Base-by-base conservation (phyloP, 2,113 vertebrate species). In the Vulpes vulpes region DNA sequence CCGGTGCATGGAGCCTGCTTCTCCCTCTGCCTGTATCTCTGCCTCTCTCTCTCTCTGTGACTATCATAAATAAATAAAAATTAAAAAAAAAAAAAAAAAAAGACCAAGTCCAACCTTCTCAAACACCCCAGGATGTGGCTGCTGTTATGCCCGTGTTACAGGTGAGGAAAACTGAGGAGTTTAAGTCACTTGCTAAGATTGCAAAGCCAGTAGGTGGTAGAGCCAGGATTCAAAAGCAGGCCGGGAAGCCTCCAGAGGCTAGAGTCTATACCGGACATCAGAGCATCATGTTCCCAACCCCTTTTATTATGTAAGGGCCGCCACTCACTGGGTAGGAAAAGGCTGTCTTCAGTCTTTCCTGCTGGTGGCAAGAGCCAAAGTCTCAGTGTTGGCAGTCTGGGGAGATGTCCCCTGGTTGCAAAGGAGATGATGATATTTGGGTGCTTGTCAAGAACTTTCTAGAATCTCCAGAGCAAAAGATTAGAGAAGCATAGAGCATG, bases 111-210 rank as follows among this genome's bases (percentile, higher is more conserved):
- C 76, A n/a, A 35, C 43, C 94, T 90, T 80, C 64, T 78, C 69
- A 80, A 35, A 80, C 8, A 17, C 19, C 57, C 71, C 25, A 10
- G 30, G 62, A n/a, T 69, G 30, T 30, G 32, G 11, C 32, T 67
- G 51, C 53, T 76, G 0, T 43, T 49, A 5, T 35, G 25, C n/a
- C n/a, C 65, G 60, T 89, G 89, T 53, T 55, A 79, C 51, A 78
- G 69, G 85, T 94, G 27, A 93, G 65, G 64, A 94, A 38, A 97
- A 69, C 80, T 0, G n/a, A 84, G 88, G 71, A 73, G n/a, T 82
- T 87, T 23, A 23, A 60, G 9, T 65, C 35, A 74, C 38, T 64
- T 71, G 49, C 59, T 32, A 88, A 32, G 17, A 10, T 87, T 43
- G 27, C 67, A 88, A 10, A 92, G 51, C 14, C n/a, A 15, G 5